Conservation (phyloP, 2,888 invertebrate species). For the Erynnis tages region DNA sequence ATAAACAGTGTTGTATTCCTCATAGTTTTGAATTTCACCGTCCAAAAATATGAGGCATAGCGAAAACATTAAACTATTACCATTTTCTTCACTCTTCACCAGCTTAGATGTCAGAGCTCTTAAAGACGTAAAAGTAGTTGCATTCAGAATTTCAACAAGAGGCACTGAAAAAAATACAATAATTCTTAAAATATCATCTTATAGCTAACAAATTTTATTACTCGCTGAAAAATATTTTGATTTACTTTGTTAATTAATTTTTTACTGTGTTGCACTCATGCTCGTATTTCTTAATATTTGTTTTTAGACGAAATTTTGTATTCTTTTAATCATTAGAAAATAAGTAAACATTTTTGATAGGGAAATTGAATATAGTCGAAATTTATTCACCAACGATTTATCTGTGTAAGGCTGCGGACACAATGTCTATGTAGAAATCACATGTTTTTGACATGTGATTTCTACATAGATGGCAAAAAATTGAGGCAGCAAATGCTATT, state of each 20-base stretch:
- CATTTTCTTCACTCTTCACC: slow-evolving; percentile 68
- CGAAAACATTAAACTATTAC: slow-evolving; percentile 40
- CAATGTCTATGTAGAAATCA: neutral
- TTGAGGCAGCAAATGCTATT: too few relatives aligned
- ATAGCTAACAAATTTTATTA: neutral
- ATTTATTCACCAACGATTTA: neutral
- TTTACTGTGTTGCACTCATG: too few relatives aligned
- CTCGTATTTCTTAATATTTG: too few relatives aligned
- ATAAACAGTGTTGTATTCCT: too few relatives aligned
- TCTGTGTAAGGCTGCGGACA: neutral
- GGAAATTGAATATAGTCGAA: neutral
- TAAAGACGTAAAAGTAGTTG: slow-evolving; percentile 71
- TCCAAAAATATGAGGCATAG: slow-evolving; percentile 10
- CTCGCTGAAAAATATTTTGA: neutral
- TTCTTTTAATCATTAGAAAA: neutral
- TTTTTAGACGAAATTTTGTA: neutral
- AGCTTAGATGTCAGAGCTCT: slow-evolving; percentile 72
- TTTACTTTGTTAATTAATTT: too few relatives aligned
- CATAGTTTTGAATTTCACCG: too few relatives aligned
- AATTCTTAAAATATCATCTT: neutral
- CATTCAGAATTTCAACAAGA: slow-evolving; percentile 67
- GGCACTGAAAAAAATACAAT: slow-evolving; percentile 55
- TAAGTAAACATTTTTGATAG: too few relatives aligned
- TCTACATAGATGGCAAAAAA: neutral
- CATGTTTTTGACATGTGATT: too few relatives aligned